Conservation (phyloP, 2,113 vertebrate species). For the Odontophorus gujanensis region DNA sequence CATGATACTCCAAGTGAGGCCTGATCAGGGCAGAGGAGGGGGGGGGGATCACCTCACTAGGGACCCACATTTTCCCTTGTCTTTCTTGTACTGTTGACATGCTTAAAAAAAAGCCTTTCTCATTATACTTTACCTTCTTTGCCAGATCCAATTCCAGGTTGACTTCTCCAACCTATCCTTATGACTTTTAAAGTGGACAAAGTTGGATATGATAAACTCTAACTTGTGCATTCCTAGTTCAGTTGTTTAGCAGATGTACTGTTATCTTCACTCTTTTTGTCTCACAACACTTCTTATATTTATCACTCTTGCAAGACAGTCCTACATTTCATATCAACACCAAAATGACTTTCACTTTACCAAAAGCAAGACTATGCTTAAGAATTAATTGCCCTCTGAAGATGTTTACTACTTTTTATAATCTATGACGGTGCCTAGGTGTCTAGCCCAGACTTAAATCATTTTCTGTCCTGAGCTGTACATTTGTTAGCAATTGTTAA, state of each 20-base stretch:
- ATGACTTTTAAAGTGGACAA: neutral
- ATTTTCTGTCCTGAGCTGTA: neutral
- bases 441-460: neutral
- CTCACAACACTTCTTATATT: neutral
- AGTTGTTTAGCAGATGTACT: neutral
- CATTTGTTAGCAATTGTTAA: neutral
- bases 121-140: too few relatives aligned
- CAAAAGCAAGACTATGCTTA: neutral
- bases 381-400: slow-evolving; percentile 11
- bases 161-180: too few relatives aligned
- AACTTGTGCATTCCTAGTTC: neutral
- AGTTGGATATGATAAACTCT: neutral
- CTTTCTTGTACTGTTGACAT: too few relatives aligned
- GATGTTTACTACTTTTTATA: slow-evolving; percentile 15
- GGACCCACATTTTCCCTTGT: too few relatives aligned
- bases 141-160: too few relatives aligned
- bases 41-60: too few relatives aligned
- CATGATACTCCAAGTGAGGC: too few relatives aligned
- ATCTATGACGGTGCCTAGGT: neutral
- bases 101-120: too few relatives aligned
- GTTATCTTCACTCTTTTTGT: neutral
- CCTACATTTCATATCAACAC: neutral
- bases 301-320: neutral
- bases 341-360: neutral
- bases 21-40: too few relatives aligned